These are phyloP conservation scores for Cyprinella venusta DNA, from an alignment of 2,797 vertebrate genomes.

Conservation along the genomic window DNA sequence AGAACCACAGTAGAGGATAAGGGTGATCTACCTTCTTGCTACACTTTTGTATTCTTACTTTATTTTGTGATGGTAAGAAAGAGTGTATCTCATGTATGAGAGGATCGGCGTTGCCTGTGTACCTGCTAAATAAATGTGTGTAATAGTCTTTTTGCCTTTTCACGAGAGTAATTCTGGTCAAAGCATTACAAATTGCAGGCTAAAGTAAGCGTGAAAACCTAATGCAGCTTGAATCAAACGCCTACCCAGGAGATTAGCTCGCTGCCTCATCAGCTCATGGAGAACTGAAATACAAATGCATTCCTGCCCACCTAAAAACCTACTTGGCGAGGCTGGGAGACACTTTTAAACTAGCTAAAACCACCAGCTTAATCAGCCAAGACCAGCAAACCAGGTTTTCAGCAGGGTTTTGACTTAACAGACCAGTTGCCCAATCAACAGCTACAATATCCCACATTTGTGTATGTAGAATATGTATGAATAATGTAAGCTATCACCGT, in stretches of 20 bases:
- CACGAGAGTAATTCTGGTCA: too few species aligned
- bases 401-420: background rate
- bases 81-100: too few species aligned
- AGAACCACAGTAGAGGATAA: too few species aligned
- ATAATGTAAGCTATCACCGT: background rate
- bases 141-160: too few species aligned
- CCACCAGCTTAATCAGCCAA: background rate
- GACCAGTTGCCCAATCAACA: background rate
- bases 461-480: background rate
- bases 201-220: slow-evolving; percentile 45
- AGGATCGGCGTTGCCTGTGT: too few species aligned
- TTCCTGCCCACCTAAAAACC: background rate
- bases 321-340: background rate
- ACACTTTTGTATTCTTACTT: too few species aligned
- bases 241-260: background rate
- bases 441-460: background rate
- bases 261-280: slow-evolving; percentile 3
- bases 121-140: too few species aligned
- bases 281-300: background rate
- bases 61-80: too few species aligned
- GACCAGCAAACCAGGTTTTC: background rate
- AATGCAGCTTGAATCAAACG: slow-evolving; percentile 3
- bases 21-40: too few species aligned
- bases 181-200: background rate
- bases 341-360: background rate